Evolutionary conservation across 2,797 vertebrate genomes (phyloP), one percentile per base, ranked within the genome.

Genomic region (Tolypeutes matacus): DNA sequence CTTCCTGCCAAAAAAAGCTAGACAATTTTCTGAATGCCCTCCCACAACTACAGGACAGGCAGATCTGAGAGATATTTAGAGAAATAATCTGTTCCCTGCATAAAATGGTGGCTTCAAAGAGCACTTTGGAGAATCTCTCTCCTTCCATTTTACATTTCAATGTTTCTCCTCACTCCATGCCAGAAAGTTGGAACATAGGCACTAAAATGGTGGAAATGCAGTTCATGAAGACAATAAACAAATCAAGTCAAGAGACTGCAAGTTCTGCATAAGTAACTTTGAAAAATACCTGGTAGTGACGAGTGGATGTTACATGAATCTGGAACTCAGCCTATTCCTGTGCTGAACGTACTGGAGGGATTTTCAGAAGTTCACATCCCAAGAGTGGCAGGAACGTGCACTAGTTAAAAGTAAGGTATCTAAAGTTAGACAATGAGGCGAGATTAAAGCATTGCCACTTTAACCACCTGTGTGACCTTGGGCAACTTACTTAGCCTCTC

Each of bases 1-100:
- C 29, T 93, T 94, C 39, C 72, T 95, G 86, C 62, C 95, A 76
- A 92, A 94, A 76, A 95, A 95, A 77, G 36, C 67, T 67, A 91
- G 56, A 27, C 80, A 82, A 84, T 51, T 20, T 84, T 92, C 64
- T 58, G 70, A 96, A 89, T 87, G 42, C 8, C 46, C 15, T 69
- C 56, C 56, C 58, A 34, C 0, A 7, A 62, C 62, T 25, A 29
- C 3, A 51, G 60, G 36, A 29, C 56, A 69, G 70, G n/a, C 15
- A 73, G 65, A 80, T 81, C 29, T 53, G 60, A 95, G 89, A 62
- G 36, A 69, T 64, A 85, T 46, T 73, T 72, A 51, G 72, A 56
- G 21, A 69, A 56, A 65, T n/a, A 56, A 86, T 95, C 75, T 67
- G 34, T 69, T 94, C 70, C 14, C 27, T 88, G 20, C 31, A 21